phyloP scores from a whole-genome alignment of 1,140 invertebrate species.

The Schmidtea mediterranea region DNA sequence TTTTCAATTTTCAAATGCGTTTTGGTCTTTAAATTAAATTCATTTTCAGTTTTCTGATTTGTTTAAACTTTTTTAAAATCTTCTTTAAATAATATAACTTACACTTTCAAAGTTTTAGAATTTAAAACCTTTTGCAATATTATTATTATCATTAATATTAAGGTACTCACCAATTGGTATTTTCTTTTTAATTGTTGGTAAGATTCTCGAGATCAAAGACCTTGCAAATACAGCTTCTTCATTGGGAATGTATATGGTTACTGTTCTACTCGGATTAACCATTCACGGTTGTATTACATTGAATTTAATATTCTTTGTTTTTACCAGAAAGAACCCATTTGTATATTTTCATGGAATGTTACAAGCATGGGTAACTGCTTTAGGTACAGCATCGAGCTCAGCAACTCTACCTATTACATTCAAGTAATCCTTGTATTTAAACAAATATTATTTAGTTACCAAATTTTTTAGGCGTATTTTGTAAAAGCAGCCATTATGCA shows the following conservation, averaged over 20 bases:
- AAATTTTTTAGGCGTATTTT: no score
- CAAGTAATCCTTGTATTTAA: constrained; percentile 19
- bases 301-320: constrained; percentile 35
- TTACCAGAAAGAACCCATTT: constrained; percentile 33
- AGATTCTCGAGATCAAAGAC: constrained; percentile 52
- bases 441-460: not conserved
- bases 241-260: constrained; percentile 38
- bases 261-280: constrained; percentile 49
- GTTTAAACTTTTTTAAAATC: no score
- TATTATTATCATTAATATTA: constrained; percentile 6
- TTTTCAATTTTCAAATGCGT: no score
- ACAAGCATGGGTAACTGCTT: constrained; percentile 48
- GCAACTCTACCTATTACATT: constrained; percentile 78
- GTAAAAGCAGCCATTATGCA: no score
- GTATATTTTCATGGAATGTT: constrained; percentile 33
- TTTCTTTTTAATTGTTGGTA: constrained; percentile 52
- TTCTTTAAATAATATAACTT: no score
- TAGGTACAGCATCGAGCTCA: constrained; percentile 55
- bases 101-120: no score
- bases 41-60: no score
- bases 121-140: no score
- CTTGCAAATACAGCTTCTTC: constrained; percentile 48
- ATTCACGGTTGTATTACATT: constrained; percentile 62
- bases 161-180: constrained; percentile 67
- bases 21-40: no score